phyloP scores from a whole-genome alignment of 1,140 invertebrate genomes.

The Lordiphosa clarofinis region DNA sequence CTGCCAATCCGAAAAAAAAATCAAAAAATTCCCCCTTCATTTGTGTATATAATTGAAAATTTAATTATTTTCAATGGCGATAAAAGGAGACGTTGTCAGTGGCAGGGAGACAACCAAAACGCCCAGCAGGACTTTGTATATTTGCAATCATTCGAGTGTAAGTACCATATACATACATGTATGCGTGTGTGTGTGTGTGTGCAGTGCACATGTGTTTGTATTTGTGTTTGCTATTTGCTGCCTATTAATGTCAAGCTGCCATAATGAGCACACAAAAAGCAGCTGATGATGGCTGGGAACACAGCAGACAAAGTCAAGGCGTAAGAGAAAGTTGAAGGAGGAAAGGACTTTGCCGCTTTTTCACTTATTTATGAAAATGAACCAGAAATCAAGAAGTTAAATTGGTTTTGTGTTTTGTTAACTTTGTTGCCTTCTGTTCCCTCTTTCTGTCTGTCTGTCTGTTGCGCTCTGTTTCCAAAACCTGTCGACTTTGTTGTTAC shows the following conservation, averaged over 20 bases:
- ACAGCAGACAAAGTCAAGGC: conserved; percentile 7
- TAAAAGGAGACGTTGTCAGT: conserved; percentile 1
- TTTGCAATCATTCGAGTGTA: conserved; percentile 14
- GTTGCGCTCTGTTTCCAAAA: conserved; percentile 55
- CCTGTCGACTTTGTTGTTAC: conserved; percentile 57
- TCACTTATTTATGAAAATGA: conserved; percentile 71
- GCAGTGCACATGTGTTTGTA: conserved; percentile 31
- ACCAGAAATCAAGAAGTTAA: conserved; percentile 72
- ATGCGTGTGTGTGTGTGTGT: conserved; percentile 9
- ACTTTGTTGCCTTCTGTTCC: conserved; percentile 47
- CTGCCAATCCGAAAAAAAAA: conserved; percentile 15
- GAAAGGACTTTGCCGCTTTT: conserved; percentile 33
- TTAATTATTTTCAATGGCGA: conserved; percentile 53
- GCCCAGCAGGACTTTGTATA: conserved; percentile 6
- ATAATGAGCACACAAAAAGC: conserved; percentile 71
- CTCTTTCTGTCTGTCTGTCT: conserved; percentile 34
- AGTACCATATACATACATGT: conserved; percentile 5
- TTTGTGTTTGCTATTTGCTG: conserved; percentile 46
- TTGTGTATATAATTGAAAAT: conserved; percentile 56
- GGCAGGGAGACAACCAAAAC: not conserved
- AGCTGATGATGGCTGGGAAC: conserved; percentile 55
- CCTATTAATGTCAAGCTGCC: conserved; percentile 71
- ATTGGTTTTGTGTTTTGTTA: conserved; percentile 73
- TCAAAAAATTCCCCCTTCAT: conserved; percentile 27
- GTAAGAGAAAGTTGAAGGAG: conserved; percentile 1